Conservation (phyloP, 2,888 invertebrate genomes). For the Ephialtes manifestator region DNA sequence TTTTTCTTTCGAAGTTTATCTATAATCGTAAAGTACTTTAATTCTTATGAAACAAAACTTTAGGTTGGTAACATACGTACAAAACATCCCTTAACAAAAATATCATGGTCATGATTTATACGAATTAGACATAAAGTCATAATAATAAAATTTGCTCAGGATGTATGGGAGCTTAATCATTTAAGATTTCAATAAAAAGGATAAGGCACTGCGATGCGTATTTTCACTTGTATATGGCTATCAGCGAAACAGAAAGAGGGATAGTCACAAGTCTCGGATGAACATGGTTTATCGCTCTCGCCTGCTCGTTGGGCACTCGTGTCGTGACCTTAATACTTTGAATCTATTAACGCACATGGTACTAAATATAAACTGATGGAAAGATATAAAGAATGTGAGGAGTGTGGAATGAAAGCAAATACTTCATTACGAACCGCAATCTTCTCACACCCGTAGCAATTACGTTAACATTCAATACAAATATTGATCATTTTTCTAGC, state of each 20-base stretch:
- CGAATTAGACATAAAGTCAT: too few relatives aligned
- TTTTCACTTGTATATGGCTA: slow-evolving; percentile 23
- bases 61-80: too few relatives aligned
- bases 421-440: not conserved
- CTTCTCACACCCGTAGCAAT: not conserved
- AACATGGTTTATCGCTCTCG: slow-evolving; percentile 65
- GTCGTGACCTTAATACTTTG: slow-evolving; percentile 68
- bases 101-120: too few relatives aligned
- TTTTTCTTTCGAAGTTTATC: too few relatives aligned
- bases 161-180: not conserved
- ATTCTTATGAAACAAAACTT: too few relatives aligned
- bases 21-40: too few relatives aligned
- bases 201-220: not conserved
- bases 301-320: slow-evolving; percentile 51
- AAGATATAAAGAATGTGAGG: slow-evolving; percentile 23
- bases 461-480: not conserved
- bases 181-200: not conserved
- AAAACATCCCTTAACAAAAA: too few relatives aligned
- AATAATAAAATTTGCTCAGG: not conserved
- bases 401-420: not conserved
- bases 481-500: not conserved
- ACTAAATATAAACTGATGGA: slow-evolving; percentile 39
- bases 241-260: slow-evolving; percentile 21
- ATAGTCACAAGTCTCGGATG: slow-evolving; percentile 50
- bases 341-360: slow-evolving; percentile 60